These are phyloP conservation scores for Scolopax bukidnonensis DNA, from an alignment of 2,797 vertebrate species.

Conservation along the genomic window DNA sequence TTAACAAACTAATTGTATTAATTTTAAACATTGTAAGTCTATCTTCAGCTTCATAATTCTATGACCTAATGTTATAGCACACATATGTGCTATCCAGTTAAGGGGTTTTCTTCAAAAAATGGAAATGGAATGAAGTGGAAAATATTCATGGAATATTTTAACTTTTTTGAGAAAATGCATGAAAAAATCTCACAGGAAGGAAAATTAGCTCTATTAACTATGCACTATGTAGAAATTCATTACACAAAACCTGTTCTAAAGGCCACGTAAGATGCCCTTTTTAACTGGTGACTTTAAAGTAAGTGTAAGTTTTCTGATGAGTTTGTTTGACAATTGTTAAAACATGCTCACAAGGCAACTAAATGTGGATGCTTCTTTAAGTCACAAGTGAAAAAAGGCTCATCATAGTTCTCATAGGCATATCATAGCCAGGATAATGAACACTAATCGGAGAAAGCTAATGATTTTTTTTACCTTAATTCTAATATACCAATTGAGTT, in stretches of 20 bases:
- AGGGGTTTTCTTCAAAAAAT: background rate
- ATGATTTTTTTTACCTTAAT: slow-evolving; percentile 85
- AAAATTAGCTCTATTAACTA: background rate
- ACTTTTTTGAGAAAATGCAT: background rate
- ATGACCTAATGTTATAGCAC: background rate
- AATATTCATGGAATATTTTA: background rate
- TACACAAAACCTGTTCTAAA: background rate
- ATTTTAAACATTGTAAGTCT: background rate
- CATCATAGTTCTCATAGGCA: fast-evolving
- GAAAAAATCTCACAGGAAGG: background rate
- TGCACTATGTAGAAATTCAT: background rate
- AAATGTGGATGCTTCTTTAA: background rate
- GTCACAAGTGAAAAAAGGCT: background rate
- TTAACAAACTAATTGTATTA: background rate
- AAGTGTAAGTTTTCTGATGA: background rate
- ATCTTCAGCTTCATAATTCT: background rate
- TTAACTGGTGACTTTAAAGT: background rate
- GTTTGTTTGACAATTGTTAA: background rate
- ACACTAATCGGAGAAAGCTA: background rate
- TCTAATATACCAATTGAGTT: slow-evolving; percentile 91
- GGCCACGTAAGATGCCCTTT: background rate
- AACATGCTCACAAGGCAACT: background rate
- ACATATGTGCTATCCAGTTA: background rate
- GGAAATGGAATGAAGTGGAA: too few relatives aligned
- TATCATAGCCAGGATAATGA: background rate